These are phyloP conservation scores for Lucinisca nassula DNA, from an alignment of 2,888 invertebrate genomes.

Conservation along the genomic window DNA sequence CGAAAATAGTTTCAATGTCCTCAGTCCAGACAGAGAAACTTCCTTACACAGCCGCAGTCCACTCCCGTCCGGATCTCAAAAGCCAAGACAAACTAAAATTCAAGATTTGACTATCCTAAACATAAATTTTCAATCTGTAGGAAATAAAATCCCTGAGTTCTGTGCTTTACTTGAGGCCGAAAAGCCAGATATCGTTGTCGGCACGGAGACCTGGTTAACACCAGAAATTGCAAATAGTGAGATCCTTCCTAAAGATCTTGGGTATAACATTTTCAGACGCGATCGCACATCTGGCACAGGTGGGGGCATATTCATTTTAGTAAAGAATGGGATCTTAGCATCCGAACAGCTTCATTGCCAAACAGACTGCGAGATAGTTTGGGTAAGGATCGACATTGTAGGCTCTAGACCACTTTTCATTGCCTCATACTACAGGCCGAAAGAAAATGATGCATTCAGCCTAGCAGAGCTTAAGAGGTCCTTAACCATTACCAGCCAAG, in stretches of 20 bases:
- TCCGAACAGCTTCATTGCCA: too few species aligned
- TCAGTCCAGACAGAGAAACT: background rate
- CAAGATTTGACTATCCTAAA: background rate
- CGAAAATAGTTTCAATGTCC: background rate
- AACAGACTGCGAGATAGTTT: conserved; percentile 38
- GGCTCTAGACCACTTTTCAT: background rate
- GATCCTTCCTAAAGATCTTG: background rate
- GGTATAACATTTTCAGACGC: too few species aligned
- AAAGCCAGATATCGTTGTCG: conserved; percentile 8
- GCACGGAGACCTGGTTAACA: conserved; percentile 3
- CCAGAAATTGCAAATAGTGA: background rate
- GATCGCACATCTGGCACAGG: too few species aligned
- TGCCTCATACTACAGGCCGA: conserved; percentile 25
- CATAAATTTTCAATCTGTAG: background rate
- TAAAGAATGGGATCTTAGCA: too few species aligned
- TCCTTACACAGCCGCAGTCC: background rate
- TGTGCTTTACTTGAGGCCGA: background rate
- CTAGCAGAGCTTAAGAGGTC: background rate
- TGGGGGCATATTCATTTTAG: too few species aligned
- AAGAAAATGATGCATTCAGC: conserved; percentile 22
- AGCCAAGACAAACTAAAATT: background rate
- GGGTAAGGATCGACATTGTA: conserved; percentile 23
- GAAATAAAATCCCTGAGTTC: background rate
- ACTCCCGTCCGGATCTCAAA: background rate
- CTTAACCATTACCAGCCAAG: background rate